Percentiles rank a stretch among this genome's conserved stretches.
Evolutionary conservation across 2,797 vertebrate species (phyloP).

Genomic region (Propithecus perrieri): DNA sequence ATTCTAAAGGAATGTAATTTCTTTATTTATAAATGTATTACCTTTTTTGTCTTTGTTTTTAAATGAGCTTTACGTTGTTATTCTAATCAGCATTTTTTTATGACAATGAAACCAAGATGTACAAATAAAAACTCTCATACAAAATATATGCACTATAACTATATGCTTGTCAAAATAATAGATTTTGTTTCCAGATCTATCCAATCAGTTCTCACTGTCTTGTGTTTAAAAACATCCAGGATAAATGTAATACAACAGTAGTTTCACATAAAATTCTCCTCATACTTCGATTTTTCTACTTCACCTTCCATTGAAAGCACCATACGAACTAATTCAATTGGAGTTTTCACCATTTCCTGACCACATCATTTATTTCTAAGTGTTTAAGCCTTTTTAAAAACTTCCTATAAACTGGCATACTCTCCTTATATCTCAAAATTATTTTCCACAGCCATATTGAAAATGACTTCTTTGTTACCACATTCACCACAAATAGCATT

Average conservation of each 20-base stretch:
- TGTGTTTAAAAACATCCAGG: not conserved
- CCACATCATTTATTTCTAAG: not conserved
- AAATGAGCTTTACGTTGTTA: not conserved
- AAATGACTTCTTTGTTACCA: not conserved
- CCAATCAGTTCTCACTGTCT: not conserved
- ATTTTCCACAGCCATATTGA: not conserved
- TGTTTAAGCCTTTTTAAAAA: not conserved
- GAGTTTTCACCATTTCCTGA: not conserved
- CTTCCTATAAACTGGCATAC: not conserved
- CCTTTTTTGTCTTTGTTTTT: not conserved
- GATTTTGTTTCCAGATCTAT: not conserved
- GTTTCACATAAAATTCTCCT: not conserved
- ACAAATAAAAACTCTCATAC: not conserved
- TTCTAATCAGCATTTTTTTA: not conserved
- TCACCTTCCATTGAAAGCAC: not conserved
- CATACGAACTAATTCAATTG: not conserved
- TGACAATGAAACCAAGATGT: not conserved
- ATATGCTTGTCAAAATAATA: not conserved
- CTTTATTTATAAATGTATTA: not conserved
- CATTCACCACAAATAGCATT: not conserved
- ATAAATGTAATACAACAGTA: not conserved
- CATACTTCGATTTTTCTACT: not conserved
- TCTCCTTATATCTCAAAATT: not conserved
- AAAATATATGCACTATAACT: not conserved
- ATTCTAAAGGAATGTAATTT: not conserved